These are phyloP conservation scores for Penaeus japonicus DNA, from an alignment of 1,140 invertebrate species.

Conservation along the genomic window DNA sequence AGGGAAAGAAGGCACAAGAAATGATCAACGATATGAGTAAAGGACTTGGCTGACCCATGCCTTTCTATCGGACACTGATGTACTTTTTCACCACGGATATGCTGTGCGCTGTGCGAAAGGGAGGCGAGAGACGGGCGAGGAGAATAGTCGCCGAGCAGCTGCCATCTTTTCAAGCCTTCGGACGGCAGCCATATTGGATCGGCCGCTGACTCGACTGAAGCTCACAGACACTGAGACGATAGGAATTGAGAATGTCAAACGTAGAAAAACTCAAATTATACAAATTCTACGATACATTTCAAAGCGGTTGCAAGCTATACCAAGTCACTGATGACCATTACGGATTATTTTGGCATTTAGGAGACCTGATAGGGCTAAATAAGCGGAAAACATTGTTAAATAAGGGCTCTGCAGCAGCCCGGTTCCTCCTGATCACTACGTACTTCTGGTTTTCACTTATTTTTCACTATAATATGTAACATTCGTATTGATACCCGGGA, in stretches of 20 bases:
- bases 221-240: slow-evolving; percentile 55
- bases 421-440: slow-evolving; percentile 45
- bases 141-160: slow-evolving; percentile 7
- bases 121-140: background rate
- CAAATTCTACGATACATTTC: slow-evolving; percentile 26
- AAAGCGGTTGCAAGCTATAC: background rate
- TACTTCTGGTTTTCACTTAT: slow-evolving; percentile 56
- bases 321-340: background rate
- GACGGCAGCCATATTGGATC: slow-evolving; percentile 60
- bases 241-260: slow-evolving; percentile 52
- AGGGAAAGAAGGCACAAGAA: slow-evolving; percentile 44
- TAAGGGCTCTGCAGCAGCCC: slow-evolving; percentile 47
- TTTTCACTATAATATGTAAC: slow-evolving; percentile 57
- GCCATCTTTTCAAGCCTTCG: slow-evolving; percentile 55
- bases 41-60: background rate
- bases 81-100: background rate
- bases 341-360: background rate
- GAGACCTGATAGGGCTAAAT: slow-evolving; percentile 6
- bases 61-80: background rate
- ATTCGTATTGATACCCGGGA: slow-evolving; percentile 54
- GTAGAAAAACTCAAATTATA: slow-evolving; percentile 51
- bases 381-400: slow-evolving; percentile 18
- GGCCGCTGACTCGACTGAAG: slow-evolving; percentile 45
- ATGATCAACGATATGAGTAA: background rate
- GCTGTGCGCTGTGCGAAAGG: background rate